Base-by-base conservation (phyloP, 2,888 invertebrate genomes). In the Synanthedon tipuliformis region DNA sequence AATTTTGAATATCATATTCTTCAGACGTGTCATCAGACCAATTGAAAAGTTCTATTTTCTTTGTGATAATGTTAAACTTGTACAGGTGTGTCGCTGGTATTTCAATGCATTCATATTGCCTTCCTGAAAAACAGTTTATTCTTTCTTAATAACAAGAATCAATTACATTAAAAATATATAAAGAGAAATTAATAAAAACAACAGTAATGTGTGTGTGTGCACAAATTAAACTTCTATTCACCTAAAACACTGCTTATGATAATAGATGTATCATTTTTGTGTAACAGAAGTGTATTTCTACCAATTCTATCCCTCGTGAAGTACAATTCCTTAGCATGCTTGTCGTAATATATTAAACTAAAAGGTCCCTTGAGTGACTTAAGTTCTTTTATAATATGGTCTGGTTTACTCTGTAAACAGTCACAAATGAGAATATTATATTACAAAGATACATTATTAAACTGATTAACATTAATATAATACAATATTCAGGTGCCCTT, bases 231-330 rank as follows among this genome's bases (percentile, higher is more conserved):
- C 18, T 49, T 49, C 51, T 52, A 54, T 52, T 68, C 75, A 86
- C 88, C 79, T 57, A 89, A 84, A 18, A 89, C 89, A 81, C 90
- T 91, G 55, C 89, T 85, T 34, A 91, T 68, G 52, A 89, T 64
- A 53, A 88, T 62, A 15, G 77, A 69, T 34, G 73, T 64, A 11
- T 79, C 61, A 56, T 74, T 71, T 62, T 80, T 76, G 61, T 91
- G 89, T 50, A 93, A 76, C 48, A 98, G 78, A 50, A 98, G 81
- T 73, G 97, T 95, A 67, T 95, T 92, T 61, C 98, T 88, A 41
- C 98, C 98, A 71, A 95, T 91, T 60, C 89, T 88, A 78, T 98
- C 98, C 68, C 97, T 89, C 1, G 93, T 92, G 79, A 97, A 96
- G 88, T 93, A 95, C 48, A 98, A 62, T 12, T 74, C 71, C 48